Evolutionary conservation across 2,797 vertebrate species (phyloP), one percentile per base, ranked within the genome.

Genomic region (Pristis pectinata): DNA sequence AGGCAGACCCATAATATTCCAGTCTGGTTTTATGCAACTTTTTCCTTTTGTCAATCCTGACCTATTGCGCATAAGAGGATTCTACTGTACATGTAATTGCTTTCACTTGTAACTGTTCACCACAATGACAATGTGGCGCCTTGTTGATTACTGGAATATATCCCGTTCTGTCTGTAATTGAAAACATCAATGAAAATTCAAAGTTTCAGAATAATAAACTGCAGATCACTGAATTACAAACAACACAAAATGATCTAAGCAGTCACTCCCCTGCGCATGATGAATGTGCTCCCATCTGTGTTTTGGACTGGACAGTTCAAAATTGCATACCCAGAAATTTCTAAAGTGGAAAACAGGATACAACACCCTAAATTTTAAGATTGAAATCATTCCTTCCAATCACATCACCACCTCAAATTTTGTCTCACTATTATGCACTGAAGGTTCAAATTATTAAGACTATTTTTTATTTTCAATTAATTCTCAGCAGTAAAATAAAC

Each of bases 71-170:
- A 91, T 67, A 41, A 91, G 87, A 91, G 59, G 87, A 91, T 91
- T 91, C 61, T n/a, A 94, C 92, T 74, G 44, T 53, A 64, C 64
- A 70, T 72, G 19, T 93, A 93, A 93, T 72, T 93, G 91, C 91
- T 93, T 94, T 94, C 92, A 94, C 92, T 94, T 94, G 92, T 94
- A 94, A 94, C 44, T 76, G 92, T 94, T 76, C 92, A 76, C 92
- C 92, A 94, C 92, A 94, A 76, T 94, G 67, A 72, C 92, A 76
- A 94, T 94, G 92, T 76, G 92, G 70, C 92, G 92, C 70, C 70
- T 93, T 53, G 92, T 94, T 76, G 49, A 94, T 94, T 94, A 76
- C 92, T 94, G 92, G 67, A 94, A 74, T 94, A 76, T 94, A 94
- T 56, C 70, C 87, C 49, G 44, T 70, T 94, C 41, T 34, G 27